Conservation (phyloP, 2,113 vertebrate genomes). For the Indri indri region DNA sequence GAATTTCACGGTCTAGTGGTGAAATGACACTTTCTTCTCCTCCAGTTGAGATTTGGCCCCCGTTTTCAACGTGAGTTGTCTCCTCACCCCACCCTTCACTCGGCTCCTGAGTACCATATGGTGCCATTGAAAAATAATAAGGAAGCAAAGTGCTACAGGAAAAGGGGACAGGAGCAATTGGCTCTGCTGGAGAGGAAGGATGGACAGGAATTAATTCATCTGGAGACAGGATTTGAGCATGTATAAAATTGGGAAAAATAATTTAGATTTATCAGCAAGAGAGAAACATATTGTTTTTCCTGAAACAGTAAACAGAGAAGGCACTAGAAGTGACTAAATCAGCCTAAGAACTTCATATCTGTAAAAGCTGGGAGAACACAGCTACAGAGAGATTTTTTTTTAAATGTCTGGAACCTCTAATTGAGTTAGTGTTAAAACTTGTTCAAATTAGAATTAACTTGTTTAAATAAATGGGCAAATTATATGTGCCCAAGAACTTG, state of each 20-base stretch:
- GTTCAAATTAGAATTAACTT: not conserved
- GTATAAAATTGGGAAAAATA: not conserved
- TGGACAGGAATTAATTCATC: not conserved
- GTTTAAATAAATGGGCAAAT: not conserved
- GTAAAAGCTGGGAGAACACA: not conserved
- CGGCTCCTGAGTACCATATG: not conserved
- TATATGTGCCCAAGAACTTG: not conserved
- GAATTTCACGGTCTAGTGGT: not conserved
- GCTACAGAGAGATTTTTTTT: not conserved
- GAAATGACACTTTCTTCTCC: not conserved
- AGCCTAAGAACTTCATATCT: not conserved
- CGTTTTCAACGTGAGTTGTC: not conserved
- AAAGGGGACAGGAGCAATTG: not conserved
- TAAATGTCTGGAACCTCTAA: not conserved
- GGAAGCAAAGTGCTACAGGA: not conserved
- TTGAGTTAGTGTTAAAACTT: not conserved
- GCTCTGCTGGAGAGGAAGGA: not conserved
- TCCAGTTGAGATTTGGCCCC: not conserved
- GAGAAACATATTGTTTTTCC: not conserved
- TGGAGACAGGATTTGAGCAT: not conserved
- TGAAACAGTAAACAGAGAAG: not conserved
- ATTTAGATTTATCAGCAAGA: not conserved
- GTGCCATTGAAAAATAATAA: not conserved
- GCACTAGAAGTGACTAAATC: not conserved
- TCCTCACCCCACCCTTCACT: not conserved